Conservation (phyloP, 2,888 invertebrate genomes). For the Megastigmus dorsalis region DNA sequence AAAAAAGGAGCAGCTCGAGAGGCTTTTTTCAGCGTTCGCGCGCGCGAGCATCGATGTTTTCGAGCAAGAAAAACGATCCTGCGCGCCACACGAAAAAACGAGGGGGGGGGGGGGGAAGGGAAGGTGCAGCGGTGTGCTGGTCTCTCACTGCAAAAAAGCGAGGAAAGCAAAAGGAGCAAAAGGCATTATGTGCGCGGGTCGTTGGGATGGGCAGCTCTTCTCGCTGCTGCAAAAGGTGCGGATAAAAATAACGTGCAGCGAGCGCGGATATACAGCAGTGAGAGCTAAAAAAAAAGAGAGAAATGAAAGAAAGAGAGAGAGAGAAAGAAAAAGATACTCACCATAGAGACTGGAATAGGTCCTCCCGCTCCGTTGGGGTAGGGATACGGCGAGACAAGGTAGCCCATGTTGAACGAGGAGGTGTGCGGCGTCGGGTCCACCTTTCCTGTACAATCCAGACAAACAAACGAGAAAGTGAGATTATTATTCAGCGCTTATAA, state of each 20-base stretch:
- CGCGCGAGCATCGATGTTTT: no score
- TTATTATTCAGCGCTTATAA: slow-evolving; percentile 35
- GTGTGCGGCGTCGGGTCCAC: slow-evolving; percentile 87
- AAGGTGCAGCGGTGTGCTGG: no score
- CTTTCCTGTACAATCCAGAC: slow-evolving; percentile 82
- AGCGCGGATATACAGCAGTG: no score
- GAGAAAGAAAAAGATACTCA: slow-evolving; percentile 76
- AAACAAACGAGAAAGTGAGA: slow-evolving; percentile 60
- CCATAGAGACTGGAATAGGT: slow-evolving; percentile 91
- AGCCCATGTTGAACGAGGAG: slow-evolving; percentile 92
- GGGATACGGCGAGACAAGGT: slow-evolving; percentile 92
- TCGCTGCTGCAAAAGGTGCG: no score
- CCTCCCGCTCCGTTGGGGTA: slow-evolving; percentile 92
- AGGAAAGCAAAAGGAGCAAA: no score
- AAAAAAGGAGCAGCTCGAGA: no score
- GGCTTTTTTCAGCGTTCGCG: no score
- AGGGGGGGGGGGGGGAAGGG: no score
- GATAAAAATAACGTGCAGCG: no score
- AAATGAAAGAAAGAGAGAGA: slow-evolving; percentile 31
- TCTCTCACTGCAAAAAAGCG: no score
- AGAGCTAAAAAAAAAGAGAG: neutral
- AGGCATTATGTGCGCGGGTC: no score
- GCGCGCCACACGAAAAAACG: neutral
- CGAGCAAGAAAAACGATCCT: slow-evolving; percentile 12
- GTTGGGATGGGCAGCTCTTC: no score